These are phyloP conservation scores for Amblyornis subalaris DNA, from an alignment of 2,113 vertebrate species.

Conservation along the genomic window DNA sequence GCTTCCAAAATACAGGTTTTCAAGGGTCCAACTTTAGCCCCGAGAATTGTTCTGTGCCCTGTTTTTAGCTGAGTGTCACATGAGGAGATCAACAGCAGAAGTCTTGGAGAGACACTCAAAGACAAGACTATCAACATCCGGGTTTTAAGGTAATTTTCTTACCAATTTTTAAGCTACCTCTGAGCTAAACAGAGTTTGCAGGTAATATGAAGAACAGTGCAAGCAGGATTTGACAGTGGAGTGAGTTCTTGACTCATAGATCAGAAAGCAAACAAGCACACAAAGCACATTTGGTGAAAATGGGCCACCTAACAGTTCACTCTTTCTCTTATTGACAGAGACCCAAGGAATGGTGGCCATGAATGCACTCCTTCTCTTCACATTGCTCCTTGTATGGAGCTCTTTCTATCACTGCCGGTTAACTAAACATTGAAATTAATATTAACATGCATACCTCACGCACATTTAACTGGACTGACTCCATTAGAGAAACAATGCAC, in stretches of 20 bases:
- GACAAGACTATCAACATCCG: neutral
- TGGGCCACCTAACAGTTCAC: rapidly evolving
- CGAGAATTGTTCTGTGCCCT: neutral
- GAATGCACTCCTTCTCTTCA: neutral
- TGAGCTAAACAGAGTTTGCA: neutral
- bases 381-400: neutral
- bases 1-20: neutral
- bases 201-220: neutral
- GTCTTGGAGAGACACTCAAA: neutral
- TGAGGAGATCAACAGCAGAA: neutral
- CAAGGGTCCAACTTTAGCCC: neutral
- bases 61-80: neutral
- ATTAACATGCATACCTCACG: neutral
- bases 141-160: neutral
- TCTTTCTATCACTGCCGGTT: neutral
- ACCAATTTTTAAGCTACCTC: neutral
- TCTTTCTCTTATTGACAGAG: neutral
- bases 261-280: neutral
- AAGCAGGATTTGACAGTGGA: neutral
- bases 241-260: neutral
- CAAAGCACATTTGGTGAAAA: neutral
- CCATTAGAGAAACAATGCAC: neutral
- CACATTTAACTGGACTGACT: neutral
- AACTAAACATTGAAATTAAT: neutral
- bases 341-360: neutral